These are phyloP conservation scores for Entomyzon cyanotis DNA, from an alignment of 2,113 vertebrate genomes.

Conservation along the genomic window DNA sequence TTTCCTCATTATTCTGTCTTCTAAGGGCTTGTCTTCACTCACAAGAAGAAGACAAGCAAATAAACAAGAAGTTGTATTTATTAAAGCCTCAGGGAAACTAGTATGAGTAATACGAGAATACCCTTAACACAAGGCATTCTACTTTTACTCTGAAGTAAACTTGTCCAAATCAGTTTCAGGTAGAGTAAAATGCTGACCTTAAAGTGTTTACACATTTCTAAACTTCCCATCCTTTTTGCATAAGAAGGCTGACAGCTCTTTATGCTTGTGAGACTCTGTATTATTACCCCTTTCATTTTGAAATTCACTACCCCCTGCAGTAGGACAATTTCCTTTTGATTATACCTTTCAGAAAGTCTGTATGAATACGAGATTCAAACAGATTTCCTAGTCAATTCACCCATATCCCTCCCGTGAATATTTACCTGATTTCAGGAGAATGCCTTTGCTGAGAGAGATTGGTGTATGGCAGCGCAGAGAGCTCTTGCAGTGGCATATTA, in stretches of 20 bases:
- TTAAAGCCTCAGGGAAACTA: neutral
- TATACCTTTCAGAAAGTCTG: slow-evolving; percentile 20
- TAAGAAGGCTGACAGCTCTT: neutral
- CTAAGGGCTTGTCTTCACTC: neutral
- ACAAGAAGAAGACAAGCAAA: neutral
- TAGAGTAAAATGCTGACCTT: neutral
- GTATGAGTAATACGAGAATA: neutral
- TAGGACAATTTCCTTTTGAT: slow-evolving; percentile 30
- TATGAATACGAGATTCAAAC: neutral
- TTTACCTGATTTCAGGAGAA: neutral
- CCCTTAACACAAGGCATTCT: neutral
- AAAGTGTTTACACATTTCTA: neutral
- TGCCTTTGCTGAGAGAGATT: neutral
- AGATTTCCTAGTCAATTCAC: neutral
- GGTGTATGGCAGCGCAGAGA: neutral
- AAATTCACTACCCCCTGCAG: neutral
- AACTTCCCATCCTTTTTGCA: neutral
- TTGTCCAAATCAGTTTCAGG: neutral
- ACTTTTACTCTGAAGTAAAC: neutral
- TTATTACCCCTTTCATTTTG: neutral
- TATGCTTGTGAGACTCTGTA: neutral
- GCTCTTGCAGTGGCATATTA: rapidly evolving
- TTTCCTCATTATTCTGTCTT: neutral
- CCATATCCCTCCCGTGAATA: neutral
- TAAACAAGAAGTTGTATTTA: neutral